Evolutionary conservation across 2,113 vertebrate genomes (phyloP), one percentile per base, ranked within the genome.

Genomic region (Trinectes maculatus): DNA sequence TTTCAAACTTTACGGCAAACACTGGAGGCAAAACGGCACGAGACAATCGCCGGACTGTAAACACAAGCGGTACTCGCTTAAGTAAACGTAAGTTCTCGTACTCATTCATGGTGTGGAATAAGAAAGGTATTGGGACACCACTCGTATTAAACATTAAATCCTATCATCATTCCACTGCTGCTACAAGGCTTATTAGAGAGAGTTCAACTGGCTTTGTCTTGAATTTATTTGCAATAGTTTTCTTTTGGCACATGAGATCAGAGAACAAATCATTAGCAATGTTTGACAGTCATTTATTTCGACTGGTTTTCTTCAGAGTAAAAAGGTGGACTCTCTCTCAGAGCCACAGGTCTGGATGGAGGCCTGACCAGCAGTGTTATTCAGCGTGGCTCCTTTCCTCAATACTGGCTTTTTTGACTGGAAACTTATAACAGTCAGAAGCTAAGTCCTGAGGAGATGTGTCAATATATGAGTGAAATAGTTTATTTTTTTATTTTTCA

Each of bases 391-490:
- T 58, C 9, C 53, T n/a, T n/a, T 52, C 24, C 42, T 49, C 11
- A 48, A 40, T 39, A 68, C 51, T 68, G 13, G 36, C 26, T 70
- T 75, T 60, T 60, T 66, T 22, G 21, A 3, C 46, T 12, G 56
- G 37, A 73, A 77, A 70, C 29, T 31, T 68, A 12, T 3, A 53
- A 55, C 42, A 73, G 22, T 62, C 62, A 67, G 74, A 70, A 54
- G 55, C 48, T 39, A 48, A 55, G 2, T 51, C 53, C 61, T 18
- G 37, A 36, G 62, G 56, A 49, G 59, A 68, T 72, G 74, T 87
- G 47, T 79, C 77, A 74, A 71, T 74, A 54, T 67, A 71, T 80
- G 83, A 85, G 83, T 73, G 71, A 64, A 51, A 82, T 24, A 48
- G 28, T 1, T 34, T 12, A 16, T 1, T 69, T 71, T 85, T 59